Evolutionary conservation across 53 echinoderm and acorn worm species (phyloP).

Genomic region (Paracentrotus lividus): DNA sequence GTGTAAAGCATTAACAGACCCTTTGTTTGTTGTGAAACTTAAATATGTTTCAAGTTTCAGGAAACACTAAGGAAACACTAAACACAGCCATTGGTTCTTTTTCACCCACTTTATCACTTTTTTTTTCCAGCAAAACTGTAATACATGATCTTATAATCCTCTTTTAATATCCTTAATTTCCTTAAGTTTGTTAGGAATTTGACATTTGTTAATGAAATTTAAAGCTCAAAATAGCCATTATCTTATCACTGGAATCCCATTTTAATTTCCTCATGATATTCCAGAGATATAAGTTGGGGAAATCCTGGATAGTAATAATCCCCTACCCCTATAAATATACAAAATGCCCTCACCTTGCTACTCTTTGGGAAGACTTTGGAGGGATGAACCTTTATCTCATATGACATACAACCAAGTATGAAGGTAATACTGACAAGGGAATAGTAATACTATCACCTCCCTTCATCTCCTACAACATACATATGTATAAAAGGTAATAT

Average conservation of each 20-base stretch:
- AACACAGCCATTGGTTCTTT: background rate
- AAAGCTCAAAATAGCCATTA: background rate
- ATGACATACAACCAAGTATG: background rate
- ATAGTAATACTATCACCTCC: too few species aligned
- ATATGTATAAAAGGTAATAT: too few species aligned
- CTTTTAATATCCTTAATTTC: too few species aligned
- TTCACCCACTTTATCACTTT: too few species aligned
- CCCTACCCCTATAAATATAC: background rate
- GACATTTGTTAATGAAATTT: too few species aligned
- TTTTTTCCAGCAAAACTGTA: too few species aligned
- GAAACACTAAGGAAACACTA: background rate
- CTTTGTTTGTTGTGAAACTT: too few species aligned
- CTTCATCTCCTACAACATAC: too few species aligned
- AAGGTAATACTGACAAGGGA: background rate
- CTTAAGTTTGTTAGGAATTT: too few species aligned
- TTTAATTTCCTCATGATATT: background rate
- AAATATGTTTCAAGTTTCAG: background rate
- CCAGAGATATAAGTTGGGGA: background rate
- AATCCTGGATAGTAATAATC: background rate
- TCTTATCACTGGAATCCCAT: background rate
- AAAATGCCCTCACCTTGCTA: background rate
- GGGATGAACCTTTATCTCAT: background rate
- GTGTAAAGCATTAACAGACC: too few species aligned
- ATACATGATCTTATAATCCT: too few species aligned
- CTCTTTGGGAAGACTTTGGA: background rate